A percentile compares a stretch with the other conserved stretches of the same genome.
These are phyloP conservation scores for Synanthedon tipuliformis DNA, from an alignment of 2,888 invertebrate species.

Conservation along the genomic window DNA sequence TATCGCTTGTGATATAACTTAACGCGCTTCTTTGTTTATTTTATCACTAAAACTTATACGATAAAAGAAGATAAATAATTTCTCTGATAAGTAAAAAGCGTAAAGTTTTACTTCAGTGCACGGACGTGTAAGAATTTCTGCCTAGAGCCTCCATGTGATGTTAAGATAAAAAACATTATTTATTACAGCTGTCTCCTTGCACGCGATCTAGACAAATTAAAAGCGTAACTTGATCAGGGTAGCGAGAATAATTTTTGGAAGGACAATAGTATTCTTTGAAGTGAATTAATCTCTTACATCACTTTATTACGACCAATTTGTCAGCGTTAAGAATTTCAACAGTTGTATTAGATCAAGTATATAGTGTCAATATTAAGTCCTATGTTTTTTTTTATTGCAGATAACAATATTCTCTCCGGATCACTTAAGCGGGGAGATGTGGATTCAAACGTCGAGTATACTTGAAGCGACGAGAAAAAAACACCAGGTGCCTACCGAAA, in stretches of 20 bases:
- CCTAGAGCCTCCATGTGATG: conserved; percentile 41
- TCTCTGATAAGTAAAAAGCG: conserved; percentile 16
- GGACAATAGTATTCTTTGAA: conserved; percentile 30
- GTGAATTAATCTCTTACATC: conserved; percentile 14
- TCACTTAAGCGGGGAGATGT: conserved; percentile 33
- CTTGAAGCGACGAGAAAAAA: conserved; percentile 53
- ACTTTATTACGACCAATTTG: not conserved
- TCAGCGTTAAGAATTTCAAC: not conserved
- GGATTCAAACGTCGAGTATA: conserved; percentile 43
- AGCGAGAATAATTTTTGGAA: conserved; percentile 34
- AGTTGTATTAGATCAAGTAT: no score
- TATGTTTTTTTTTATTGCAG: not conserved
- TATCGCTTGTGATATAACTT: not conserved
- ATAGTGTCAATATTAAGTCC: not conserved
- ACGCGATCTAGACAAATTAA: conserved; percentile 67
- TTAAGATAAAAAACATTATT: conserved; percentile 62
- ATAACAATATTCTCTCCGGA: not conserved
- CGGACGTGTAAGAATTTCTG: conserved; percentile 63
- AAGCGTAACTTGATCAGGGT: conserved; percentile 56
- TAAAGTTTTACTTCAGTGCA: conserved; percentile 39
- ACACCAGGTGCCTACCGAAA: conserved; percentile 64
- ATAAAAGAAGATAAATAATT: conserved; percentile 3
- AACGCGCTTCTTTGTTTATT: conserved; percentile 6
- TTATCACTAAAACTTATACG: conserved; percentile 1
- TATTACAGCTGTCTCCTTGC: conserved; percentile 49